A percentile compares a stretch with the other conserved stretches of the same genome.
Evolutionary conservation across 2,888 invertebrate genomes (phyloP).

Genomic region (Augiades crinisus): DNA sequence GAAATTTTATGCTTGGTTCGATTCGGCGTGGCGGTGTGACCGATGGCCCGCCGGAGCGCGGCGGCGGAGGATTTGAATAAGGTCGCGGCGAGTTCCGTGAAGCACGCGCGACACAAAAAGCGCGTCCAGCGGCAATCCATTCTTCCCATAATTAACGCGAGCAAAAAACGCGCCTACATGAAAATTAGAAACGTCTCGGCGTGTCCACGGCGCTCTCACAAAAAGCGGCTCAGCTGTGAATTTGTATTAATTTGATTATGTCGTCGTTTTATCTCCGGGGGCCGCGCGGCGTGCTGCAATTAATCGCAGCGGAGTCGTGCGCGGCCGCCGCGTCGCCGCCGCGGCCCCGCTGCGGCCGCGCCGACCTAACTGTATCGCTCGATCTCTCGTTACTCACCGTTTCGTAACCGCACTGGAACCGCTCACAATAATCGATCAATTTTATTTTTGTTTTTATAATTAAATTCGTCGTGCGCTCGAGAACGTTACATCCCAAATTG

Average conservation of each 20-base stretch:
- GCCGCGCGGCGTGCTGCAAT: slow-evolving; percentile 29
- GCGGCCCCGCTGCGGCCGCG: neutral
- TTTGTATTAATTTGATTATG: slow-evolving; percentile 71
- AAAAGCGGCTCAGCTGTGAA: slow-evolving; percentile 56
- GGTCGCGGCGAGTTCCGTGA: slow-evolving; percentile 48
- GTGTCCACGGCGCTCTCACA: slow-evolving; percentile 49
- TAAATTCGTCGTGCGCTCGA: slow-evolving; percentile 19
- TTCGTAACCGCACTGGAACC: slow-evolving; percentile 15
- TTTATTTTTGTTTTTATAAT: slow-evolving; percentile 19
- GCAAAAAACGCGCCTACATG: slow-evolving; percentile 65
- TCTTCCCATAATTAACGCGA: slow-evolving; percentile 73
- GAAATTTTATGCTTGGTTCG: neutral
- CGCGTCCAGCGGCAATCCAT: slow-evolving; percentile 46
- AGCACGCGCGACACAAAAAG: slow-evolving; percentile 62
- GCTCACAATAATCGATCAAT: slow-evolving; percentile 12
- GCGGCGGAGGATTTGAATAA: slow-evolving; percentile 48
- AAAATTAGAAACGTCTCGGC: slow-evolving; percentile 74
- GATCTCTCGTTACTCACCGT: slow-evolving; percentile 14
- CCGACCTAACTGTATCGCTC: slow-evolving; percentile 13
- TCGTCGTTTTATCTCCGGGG: slow-evolving; percentile 55
- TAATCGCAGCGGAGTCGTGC: slow-evolving; percentile 30
- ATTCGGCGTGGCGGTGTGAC: slow-evolving; percentile 17
- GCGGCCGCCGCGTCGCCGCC: slow-evolving; percentile 11
- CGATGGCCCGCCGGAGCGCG: slow-evolving; percentile 6
- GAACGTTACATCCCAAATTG: slow-evolving; percentile 9